Evolutionary conservation across 2,888 invertebrate genomes (phyloP).

Genomic region (Exephanes ischioxanthus): DNA sequence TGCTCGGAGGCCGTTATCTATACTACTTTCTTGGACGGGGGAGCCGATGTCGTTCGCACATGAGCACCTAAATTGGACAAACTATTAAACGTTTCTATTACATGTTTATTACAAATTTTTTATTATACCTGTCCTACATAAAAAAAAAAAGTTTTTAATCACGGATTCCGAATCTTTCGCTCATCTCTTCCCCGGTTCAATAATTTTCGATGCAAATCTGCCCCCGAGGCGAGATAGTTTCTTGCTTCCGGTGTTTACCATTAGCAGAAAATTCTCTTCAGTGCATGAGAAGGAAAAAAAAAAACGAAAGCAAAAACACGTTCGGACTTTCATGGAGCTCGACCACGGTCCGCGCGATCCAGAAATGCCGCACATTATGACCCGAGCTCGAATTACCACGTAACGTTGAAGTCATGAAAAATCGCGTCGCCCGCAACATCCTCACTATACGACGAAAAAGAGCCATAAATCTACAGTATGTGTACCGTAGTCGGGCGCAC

Average conservation of each 20-base stretch:
- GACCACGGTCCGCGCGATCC: neutral
- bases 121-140: neutral
- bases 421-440: neutral
- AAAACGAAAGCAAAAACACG: neutral
- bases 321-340: neutral
- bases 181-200: neutral
- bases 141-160: neutral
- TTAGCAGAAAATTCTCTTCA: neutral
- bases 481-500: neutral
- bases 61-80: neutral
- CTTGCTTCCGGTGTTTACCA: neutral
- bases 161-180: neutral
- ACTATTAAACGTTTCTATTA: neutral
- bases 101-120: neutral
- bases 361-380: neutral
- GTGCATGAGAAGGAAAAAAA: neutral
- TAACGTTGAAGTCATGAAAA: conserved; percentile 9
- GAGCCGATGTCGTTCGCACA: neutral
- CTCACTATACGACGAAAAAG: neutral
- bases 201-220: neutral
- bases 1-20: neutral
- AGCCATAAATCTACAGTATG: neutral
- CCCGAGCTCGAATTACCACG: neutral
- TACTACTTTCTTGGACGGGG: neutral
- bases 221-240: neutral